Base-by-base conservation (phyloP, 2,113 vertebrate species). In the Paradoxurus hermaphroditus region DNA sequence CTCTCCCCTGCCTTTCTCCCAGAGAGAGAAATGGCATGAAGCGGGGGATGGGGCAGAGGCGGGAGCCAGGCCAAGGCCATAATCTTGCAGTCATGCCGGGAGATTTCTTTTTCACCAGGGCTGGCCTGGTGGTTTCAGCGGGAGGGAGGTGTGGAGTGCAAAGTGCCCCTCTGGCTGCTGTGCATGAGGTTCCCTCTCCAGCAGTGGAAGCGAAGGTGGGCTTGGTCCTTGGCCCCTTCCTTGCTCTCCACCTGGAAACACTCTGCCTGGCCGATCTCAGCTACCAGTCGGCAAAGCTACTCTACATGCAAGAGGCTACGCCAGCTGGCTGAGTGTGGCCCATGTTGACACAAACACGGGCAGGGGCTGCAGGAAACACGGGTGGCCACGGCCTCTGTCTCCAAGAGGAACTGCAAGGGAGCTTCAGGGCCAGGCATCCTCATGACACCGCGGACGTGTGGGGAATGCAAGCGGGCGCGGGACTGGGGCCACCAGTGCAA, bases 11-110 rank as follows among this genome's bases (percentile, higher is more conserved):
- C 6, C 41, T 82, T 84, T 72, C 25, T 63, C 56, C 67, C 25
- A n/a, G 14, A 1, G 11, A 78, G 12, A 86, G 36, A 87, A 53
- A 31, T 5, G 3, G 21, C 56, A n/a, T 0, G 18, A 65, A 89
- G 8, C 16, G 0, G n/a, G 19, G 19, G 21, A 23, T 18, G 0
- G 13, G 5, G 25, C 8, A 67, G 11, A 6, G 44, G n/a, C 13
- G 3, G 77, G 36, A 39, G 1, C 6, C 15, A 68, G 59, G n/a
- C 19, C 5, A 2, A 63, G 49, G 41, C 29, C 41, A 7, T 34
- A 39, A 18, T 36, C 5, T 1, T 13, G 56, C 62, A 39, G 1
- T 59, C 34, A 1, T 5, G 0, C 63, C 16, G 10, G 70, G 70
- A 63, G 59, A 41, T 15, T 49, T 19, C 8, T 73, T 68, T 75